Base-by-base conservation (phyloP, 2,113 vertebrate genomes). In the Oryzias celebensis region DNA sequence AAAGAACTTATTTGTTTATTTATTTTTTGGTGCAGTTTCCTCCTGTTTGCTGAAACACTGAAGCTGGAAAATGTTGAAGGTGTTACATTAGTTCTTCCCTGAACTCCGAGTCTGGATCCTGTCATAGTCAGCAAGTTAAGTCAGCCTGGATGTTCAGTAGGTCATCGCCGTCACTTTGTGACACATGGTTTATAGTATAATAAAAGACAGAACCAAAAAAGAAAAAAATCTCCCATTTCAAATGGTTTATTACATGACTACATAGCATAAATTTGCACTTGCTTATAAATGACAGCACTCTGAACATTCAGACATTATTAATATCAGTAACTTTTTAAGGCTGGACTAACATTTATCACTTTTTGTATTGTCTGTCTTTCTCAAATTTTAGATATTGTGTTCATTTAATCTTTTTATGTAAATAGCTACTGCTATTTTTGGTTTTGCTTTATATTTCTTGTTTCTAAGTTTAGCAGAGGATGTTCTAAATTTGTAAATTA, bases 61-160 rank as follows among this genome's bases (percentile, higher is more conserved):
- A 52, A 22, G 16, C 58, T 41, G 46, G 17, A 49, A n/a, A 36
- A 14, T 26, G 18, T 20, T 22, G 41, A 45, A n/a, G 24, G 23
- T 31, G 36, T 28, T 49, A 24, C 24, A 42, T 51, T 62, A 62
- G 51, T 23, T 3, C 31, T 28, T 56, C 3, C 4, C 24, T 20
- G 42, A 70, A 55, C 69, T 24, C 44, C 0, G 49, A 54, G 64
- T 75, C 78, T 81, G 81, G 24, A 61, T 70, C 70, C 36, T 60
- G 50, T 83, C 70, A 50, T 10, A 48, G 44, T 18, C 0, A 36
- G 52, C 67, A 47, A 66, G 50, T 68, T 42, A 52, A 47, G 48
- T 42, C 3, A 44, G 60, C 5, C 52, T 31, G 17, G 5, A 52
- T 65, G 41, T 43, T 71, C 52, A 62, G 56, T 62, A 55, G 65